Percentiles rank a stretch among this genome's conserved stretches.
phyloP scores from a whole-genome alignment of 1,140 invertebrate genomes.

The Anastrepha ludens region DNA sequence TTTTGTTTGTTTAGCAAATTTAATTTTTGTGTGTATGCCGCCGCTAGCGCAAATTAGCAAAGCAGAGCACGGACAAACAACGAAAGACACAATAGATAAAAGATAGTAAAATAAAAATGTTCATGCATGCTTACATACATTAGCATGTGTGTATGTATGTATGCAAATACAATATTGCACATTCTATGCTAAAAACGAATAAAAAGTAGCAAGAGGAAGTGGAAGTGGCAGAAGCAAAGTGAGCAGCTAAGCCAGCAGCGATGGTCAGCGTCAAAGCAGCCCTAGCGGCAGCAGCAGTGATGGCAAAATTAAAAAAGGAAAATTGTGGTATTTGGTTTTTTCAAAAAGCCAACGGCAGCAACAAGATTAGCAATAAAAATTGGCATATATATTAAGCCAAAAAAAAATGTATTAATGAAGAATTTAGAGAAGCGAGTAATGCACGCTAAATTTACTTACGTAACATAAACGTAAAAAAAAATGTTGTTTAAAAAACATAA shows the following conservation, averaged over 20 bases:
- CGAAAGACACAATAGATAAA: neutral
- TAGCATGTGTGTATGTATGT: neutral
- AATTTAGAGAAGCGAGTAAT: too few relatives aligned
- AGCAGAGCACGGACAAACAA: neutral
- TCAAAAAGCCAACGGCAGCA: neutral
- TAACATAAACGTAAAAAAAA: too few relatives aligned
- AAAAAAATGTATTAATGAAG: too few relatives aligned
- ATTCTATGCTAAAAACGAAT: neutral
- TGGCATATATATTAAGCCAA: too few relatives aligned
- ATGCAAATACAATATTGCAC: slow-evolving; percentile 10
- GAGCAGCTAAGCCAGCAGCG: neutral
- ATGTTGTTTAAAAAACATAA: too few relatives aligned
- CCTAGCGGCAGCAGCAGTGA: neutral
- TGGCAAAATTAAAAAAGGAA: neutral
- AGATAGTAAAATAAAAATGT: slow-evolving; percentile 13
- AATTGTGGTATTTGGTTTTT: neutral
- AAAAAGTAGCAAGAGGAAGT: slow-evolving; percentile 23
- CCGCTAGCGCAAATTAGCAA: neutral
- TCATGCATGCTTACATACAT: neutral
- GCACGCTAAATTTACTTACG: too few relatives aligned
- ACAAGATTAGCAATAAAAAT: neutral
- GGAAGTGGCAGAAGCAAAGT: neutral
- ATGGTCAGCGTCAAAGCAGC: slow-evolving; percentile 14
- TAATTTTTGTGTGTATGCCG: neutral
- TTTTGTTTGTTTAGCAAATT: neutral